phyloP scores from a whole-genome alignment of 2,888 invertebrate species.

The Synergus laeviventris region DNA sequence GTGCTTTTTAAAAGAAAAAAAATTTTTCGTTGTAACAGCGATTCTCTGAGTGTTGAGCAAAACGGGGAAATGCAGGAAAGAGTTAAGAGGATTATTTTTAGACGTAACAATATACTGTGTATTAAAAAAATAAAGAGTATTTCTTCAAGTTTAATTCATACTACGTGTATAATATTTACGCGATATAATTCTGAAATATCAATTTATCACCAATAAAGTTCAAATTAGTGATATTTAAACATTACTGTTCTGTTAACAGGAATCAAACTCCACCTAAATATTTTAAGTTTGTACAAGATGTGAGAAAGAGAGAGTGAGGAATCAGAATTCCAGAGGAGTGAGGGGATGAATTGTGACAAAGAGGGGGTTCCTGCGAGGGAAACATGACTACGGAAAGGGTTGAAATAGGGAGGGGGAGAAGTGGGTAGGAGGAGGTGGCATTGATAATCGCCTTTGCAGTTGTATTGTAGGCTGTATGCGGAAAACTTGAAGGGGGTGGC shows the following conservation, averaged over 20 bases:
- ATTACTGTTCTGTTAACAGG: neutral
- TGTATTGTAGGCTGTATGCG: slow-evolving; percentile 48
- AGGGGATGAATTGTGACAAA: slow-evolving; percentile 1
- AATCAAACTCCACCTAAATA: neutral
- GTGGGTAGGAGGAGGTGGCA: slow-evolving; percentile 40
- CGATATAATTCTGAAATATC: too few relatives aligned
- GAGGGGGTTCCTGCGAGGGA: neutral
- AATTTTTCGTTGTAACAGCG: too few relatives aligned
- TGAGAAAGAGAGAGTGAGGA: slow-evolving; percentile 13
- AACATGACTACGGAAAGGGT: neutral
- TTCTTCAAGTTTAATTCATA: too few relatives aligned
- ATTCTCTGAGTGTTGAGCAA: too few relatives aligned
- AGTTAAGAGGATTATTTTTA: too few relatives aligned
- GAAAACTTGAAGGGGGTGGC: slow-evolving; percentile 49
- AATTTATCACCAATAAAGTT: too few relatives aligned
- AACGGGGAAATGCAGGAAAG: too few relatives aligned
- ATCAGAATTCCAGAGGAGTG: slow-evolving; percentile 15
- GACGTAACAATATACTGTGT: too few relatives aligned
- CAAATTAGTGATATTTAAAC: neutral
- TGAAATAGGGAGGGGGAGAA: slow-evolving; percentile 17
- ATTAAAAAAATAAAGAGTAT: too few relatives aligned
- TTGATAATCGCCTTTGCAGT: slow-evolving; percentile 55
- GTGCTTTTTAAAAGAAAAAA: too few relatives aligned
- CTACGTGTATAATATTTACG: too few relatives aligned
- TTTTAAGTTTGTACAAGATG: slow-evolving; percentile 10